Base-by-base conservation (phyloP, 2,797 vertebrate genomes). In the Molossus molossus region DNA sequence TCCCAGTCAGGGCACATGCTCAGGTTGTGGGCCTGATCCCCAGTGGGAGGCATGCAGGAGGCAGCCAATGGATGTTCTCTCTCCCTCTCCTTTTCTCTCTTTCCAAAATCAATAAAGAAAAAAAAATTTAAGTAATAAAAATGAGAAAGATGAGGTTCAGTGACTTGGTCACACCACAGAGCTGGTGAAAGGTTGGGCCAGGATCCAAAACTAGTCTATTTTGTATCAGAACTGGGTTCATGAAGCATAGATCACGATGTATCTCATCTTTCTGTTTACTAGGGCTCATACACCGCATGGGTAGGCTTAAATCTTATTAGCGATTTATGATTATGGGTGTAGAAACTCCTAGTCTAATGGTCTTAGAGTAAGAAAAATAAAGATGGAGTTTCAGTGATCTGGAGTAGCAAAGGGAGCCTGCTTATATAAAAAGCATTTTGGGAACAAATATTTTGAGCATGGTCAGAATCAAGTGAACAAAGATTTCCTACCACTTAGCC, bases 371-470 rank as follows among this genome's bases (percentile, higher is more conserved):
- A 87, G 64, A 94, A 73, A 65, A 93, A 85, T 12, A 14, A 69
- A 77, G 62, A 69, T 7, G 67, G 13, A 79, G 5, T 9, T 80
- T 77, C 0, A 9, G 37, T 17, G 7, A 90, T 85, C 27, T 33
- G 23, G 9, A 69, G 58, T 17, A 75, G 10, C 15, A 65, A 69
- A 70, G 25, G 53, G 60, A 80, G 17, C 29, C 81, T 94, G 21
- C n/a, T 75, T 89, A 95, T 87, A 48, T 60, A 80, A 84, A 95
- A 90, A 93, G 82, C 76, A 86, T 12, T 83, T 37, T 25, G 29
- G 21, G 94, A 91, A 81, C 37, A 94, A 91, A 72, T 89, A 83
- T 29, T 53, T 72, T 90, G 37, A 90, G 48, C 6, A 6, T 69
- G 18, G 55, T 84, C 37, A 90, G 70, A 95, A 80, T 58, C 9